Evolutionary conservation across 2,888 invertebrate genomes (phyloP).

Genomic region (Hypolimnas misippus): DNA sequence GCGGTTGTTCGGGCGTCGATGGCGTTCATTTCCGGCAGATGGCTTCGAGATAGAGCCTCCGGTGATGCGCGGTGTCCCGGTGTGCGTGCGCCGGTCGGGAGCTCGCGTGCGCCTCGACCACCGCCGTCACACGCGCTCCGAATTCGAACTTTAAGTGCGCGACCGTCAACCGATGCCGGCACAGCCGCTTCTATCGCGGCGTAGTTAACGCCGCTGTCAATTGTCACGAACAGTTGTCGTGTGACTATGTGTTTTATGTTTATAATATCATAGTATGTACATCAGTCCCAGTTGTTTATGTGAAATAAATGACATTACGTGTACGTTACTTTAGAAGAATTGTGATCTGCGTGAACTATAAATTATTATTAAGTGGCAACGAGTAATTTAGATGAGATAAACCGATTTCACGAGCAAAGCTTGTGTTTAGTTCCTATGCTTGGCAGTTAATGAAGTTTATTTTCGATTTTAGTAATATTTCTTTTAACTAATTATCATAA

Average conservation of each 20-base stretch:
- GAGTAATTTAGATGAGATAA: conserved; percentile 59
- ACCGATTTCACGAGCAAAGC: conserved; percentile 72
- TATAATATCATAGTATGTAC: conserved; percentile 46
- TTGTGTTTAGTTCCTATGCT: conserved; percentile 82
- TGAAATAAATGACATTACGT: conserved; percentile 37
- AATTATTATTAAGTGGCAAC: conserved; percentile 54
- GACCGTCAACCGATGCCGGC: conserved; percentile 40
- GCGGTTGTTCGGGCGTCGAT: conserved; percentile 87
- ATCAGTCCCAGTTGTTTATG: conserved; percentile 53
- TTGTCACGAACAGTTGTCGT: conserved; percentile 59
- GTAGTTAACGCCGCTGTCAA: conserved; percentile 56
- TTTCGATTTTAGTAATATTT: conserved; percentile 22
- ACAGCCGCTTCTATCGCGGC: conserved; percentile 40
- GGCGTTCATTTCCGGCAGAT: conserved; percentile 78
- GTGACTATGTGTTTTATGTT: conserved; percentile 56
- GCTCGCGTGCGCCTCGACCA: conserved; percentile 74
- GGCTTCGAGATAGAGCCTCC: conserved; percentile 70
- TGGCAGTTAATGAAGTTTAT: conserved; percentile 31
- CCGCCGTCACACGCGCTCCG: conserved; percentile 80
- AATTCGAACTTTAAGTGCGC: conserved; percentile 72
- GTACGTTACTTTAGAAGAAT: conserved; percentile 47
- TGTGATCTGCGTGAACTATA: conserved; percentile 52
- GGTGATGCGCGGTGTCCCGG: conserved; percentile 56
- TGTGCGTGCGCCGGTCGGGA: conserved; percentile 52
- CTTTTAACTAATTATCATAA: conserved; percentile 23